Conservation (phyloP, 2,113 vertebrate genomes). For the Microtus ochrogaster region DNA sequence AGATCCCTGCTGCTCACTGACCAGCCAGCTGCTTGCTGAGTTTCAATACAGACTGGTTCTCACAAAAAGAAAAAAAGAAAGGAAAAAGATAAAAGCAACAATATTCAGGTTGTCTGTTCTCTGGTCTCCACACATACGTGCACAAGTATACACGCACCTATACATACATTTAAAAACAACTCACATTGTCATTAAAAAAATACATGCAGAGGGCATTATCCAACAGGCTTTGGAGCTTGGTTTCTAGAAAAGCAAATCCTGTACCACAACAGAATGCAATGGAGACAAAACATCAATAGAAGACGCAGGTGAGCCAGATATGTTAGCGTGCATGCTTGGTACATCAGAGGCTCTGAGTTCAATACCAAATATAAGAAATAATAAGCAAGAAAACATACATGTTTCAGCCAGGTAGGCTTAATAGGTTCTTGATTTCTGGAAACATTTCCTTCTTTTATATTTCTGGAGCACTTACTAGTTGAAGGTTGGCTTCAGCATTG, state of each 20-base stretch:
- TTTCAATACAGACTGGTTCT: not conserved
- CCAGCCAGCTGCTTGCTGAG: not conserved
- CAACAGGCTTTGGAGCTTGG: not conserved
- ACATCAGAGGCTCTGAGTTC: not conserved
- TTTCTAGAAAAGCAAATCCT: slow-evolving; percentile 25
- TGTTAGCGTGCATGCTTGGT: too few species aligned
- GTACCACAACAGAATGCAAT: not conserved
- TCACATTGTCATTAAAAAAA: not conserved
- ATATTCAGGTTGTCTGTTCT: not conserved
- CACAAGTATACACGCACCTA: not conserved
- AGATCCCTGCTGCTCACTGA: not conserved
- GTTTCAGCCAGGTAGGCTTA: not conserved
- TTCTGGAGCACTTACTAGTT: not conserved
- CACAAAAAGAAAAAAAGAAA: not conserved
- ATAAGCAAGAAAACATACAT: not conserved
- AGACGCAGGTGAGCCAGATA: too few species aligned
- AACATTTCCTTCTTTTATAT: not conserved
- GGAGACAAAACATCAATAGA: not conserved
- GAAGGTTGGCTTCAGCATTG: not conserved
- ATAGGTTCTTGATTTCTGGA: not conserved
- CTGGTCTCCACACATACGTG: not conserved
- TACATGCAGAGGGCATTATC: not conserved
- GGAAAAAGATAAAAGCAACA: too few species aligned
- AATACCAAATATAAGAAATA: not conserved
- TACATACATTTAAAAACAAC: not conserved